Percentiles rank a stretch among this genome's conserved stretches.
Conservation (phyloP, 2,888 invertebrate genomes). For the Carpatolechia fugitivella region DNA sequence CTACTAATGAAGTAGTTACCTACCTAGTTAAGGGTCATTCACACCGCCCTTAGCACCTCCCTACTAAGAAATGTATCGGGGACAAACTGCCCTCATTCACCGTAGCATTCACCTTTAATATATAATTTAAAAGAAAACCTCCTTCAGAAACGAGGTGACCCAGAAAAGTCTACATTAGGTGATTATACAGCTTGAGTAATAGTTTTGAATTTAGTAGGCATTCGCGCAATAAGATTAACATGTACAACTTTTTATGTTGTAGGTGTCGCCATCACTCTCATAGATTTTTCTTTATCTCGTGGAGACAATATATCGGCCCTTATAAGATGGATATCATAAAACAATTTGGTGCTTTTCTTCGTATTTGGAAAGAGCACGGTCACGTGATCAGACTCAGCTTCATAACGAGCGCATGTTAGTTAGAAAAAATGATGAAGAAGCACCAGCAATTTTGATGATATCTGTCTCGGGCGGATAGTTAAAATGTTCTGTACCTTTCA, state of each 20-base stretch:
- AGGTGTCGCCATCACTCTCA: too few relatives aligned
- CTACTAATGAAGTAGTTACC: background rate
- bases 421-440: too few relatives aligned
- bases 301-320: too few relatives aligned
- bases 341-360: too few relatives aligned
- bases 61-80: slow-evolving; percentile 1
- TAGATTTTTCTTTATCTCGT: too few relatives aligned
- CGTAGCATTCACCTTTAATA: background rate
- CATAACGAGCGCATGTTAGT: too few relatives aligned
- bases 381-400: too few relatives aligned
- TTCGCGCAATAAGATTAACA: background rate
- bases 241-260: background rate
- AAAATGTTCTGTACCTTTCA: too few relatives aligned
- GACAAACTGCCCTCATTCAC: background rate
- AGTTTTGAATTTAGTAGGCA: background rate
- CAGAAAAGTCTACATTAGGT: background rate
- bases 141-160: slow-evolving; percentile 1
- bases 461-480: too few relatives aligned
- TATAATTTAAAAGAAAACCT: background rate
- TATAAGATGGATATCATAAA: too few relatives aligned
- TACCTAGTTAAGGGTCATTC: background rate
- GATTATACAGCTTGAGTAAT: background rate
- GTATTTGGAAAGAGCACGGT: too few relatives aligned
- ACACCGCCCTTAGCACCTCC: background rate
- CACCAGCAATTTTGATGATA: too few relatives aligned